phyloP scores from a whole-genome alignment of 2,113 vertebrate genomes.

The Gobiocypris rarus region DNA sequence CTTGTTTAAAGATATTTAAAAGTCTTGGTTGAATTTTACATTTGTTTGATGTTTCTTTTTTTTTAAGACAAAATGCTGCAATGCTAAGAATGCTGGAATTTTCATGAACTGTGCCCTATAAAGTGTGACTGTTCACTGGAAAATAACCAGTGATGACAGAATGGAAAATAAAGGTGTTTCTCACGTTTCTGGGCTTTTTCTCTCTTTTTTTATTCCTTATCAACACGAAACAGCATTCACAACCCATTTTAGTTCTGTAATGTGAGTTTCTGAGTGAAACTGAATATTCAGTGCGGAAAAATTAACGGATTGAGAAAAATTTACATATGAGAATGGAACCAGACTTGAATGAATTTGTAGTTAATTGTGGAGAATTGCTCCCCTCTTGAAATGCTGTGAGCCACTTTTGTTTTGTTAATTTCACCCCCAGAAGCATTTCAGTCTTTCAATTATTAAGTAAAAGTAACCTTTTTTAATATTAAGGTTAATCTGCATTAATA shows the following conservation, averaged over 20 bases:
- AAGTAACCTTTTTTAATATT: not conserved
- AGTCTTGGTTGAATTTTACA: slow-evolving; percentile 44
- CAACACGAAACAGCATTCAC: not conserved
- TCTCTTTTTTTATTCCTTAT: not conserved
- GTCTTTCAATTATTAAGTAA: not conserved
- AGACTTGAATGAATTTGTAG: not conserved
- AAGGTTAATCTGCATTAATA: not conserved
- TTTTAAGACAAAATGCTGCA: slow-evolving; percentile 44
- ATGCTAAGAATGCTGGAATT: slow-evolving; percentile 60
- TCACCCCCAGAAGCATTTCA: not conserved
- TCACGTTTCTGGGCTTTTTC: not conserved
- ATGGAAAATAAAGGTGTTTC: slow-evolving; percentile 46
- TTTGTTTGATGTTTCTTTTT: slow-evolving; percentile 52
- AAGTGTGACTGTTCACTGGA: slow-evolving; percentile 41
- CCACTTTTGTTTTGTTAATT: not conserved
- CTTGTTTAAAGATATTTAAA: slow-evolving; percentile 43
- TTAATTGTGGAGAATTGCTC: not conserved
- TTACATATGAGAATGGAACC: slow-evolving; percentile 3
- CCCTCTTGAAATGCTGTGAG: not conserved
- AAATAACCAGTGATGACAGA: slow-evolving; percentile 45
- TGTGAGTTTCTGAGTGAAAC: not conserved
- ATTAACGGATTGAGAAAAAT: slow-evolving; percentile 6
- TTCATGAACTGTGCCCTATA: slow-evolving; percentile 59
- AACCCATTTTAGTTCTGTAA: not conserved
- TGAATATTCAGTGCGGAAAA: not conserved